Base-by-base conservation (phyloP, 2,797 vertebrate genomes). In the Acanthurus tractus region DNA sequence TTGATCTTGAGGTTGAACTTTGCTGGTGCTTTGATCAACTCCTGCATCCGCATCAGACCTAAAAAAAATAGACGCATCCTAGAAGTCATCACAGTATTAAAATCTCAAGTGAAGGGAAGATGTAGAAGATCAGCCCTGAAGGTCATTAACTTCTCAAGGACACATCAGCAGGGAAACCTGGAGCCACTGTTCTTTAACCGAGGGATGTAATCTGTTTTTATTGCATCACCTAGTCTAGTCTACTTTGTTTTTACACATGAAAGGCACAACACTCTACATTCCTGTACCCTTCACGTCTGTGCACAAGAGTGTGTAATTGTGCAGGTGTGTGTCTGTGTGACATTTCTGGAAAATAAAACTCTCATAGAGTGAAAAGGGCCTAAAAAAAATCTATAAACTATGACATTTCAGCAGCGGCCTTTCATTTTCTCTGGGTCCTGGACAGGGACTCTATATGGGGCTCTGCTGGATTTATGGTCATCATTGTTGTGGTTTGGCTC, bases 41-140 rank as follows among this genome's bases (percentile, higher is more conserved):
- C 98, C 92, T 99, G 98, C 93, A 99, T 95, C 70, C 97, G 96
- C 94, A 99, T 98, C 73, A 99, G 93, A 89, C 98, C 98, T 99
- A 38, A 48, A 36, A 54, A 4, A 50, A 46, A 13, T 0, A 23
- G 1, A 54, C 8, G 57, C 22, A 18, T 50, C n/a, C 4, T 25
- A 34, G 29, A 34, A 34, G 29, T 2, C 23, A 20, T 1, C 7
- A 0, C 38, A 34, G 23, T 49, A 57, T 14, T 23, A 48, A 50
- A 67, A 6, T 63, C 42, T 70, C 0, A 44, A 11, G n/a, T 23
- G 20, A 58, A 2, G 10, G 4, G 42, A 8, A 25, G 67, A 20
- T 29, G 4, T 4, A 46, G 11, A 40, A 38, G 36, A 25, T 9
- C 6, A 7, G 0, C 10, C 0, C 7, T n/a, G 12, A 45, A 11